Evolutionary conservation across 2,797 vertebrate species (phyloP).

Genomic region (Darevskia nairensis): DNA sequence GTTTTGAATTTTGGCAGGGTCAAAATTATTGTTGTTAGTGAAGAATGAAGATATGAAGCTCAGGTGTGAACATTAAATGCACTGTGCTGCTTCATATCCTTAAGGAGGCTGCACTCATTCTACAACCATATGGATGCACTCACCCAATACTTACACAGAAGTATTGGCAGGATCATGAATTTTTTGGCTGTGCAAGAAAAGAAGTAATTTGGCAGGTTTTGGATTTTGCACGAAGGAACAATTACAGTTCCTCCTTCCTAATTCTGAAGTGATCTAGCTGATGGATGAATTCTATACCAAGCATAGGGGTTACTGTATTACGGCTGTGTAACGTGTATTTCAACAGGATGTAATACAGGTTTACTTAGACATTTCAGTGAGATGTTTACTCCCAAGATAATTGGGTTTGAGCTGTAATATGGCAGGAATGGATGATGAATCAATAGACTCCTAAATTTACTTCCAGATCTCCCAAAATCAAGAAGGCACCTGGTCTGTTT

Average conservation of each 20-base stretch:
- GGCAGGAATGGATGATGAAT: not conserved
- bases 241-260: slow-evolving; percentile 4
- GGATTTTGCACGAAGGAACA: slow-evolving; percentile 17
- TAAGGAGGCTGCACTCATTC: not conserved
- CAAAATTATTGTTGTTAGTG: slow-evolving; percentile 21
- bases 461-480: not conserved
- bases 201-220: slow-evolving; percentile 33
- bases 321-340: not conserved
- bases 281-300: slow-evolving; percentile 16
- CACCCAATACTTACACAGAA: not conserved
- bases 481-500: not conserved
- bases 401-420: not conserved
- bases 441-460: not conserved
- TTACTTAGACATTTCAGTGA: not conserved
- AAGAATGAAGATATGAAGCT: slow-evolving; percentile 29
- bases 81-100: not conserved
- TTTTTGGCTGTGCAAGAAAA: slow-evolving; percentile 31
- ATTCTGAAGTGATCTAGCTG: slow-evolving; percentile 12
- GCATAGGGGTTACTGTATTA: not conserved
- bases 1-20: slow-evolving; percentile 4
- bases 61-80: slow-evolving; percentile 19
- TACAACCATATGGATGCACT: not conserved
- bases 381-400: not conserved
- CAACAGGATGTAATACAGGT: not conserved
- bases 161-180: slow-evolving; percentile 40